Conservation (phyloP, 2,797 vertebrate genomes). For the Astyanax mexicanus region DNA sequence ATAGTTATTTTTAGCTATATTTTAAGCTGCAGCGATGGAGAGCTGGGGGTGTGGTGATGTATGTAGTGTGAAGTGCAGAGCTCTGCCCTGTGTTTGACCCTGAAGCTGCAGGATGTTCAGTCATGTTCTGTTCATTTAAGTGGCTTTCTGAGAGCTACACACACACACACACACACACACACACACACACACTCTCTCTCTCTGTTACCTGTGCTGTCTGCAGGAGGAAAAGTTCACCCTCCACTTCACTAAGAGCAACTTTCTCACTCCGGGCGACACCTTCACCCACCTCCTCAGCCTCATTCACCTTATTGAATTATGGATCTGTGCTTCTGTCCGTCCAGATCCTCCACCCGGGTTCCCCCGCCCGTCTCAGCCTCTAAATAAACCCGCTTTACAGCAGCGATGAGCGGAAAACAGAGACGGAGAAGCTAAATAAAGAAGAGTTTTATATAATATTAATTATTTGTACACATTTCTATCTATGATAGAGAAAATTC, state of each 20-base stretch:
- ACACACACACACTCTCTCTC: slow-evolving; percentile 22
- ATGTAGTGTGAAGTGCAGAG: background rate
- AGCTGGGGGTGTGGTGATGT: too few relatives aligned
- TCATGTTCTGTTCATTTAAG: slow-evolving; percentile 46
- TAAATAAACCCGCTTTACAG: slow-evolving; percentile 44
- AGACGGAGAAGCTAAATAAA: too few relatives aligned
- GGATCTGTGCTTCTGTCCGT: slow-evolving; percentile 49
- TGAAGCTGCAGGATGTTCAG: slow-evolving; percentile 37
- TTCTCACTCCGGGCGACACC: slow-evolving; percentile 29
- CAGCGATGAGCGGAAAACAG: too few relatives aligned
- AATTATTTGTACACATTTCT: too few relatives aligned
- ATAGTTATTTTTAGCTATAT: too few relatives aligned
- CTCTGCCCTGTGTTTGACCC: slow-evolving; percentile 47
- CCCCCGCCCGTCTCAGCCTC: slow-evolving; percentile 21
- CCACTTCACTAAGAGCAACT: slow-evolving; percentile 32
- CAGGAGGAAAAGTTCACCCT: slow-evolving; percentile 50
- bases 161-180: background rate
- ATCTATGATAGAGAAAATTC: too few relatives aligned
- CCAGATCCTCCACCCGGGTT: slow-evolving; percentile 9
- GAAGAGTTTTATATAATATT: too few relatives aligned
- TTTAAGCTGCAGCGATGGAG: too few relatives aligned
- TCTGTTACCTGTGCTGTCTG: slow-evolving; percentile 43
- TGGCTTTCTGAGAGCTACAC: slow-evolving; percentile 24
- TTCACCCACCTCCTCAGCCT: too few relatives aligned
- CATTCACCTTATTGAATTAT: slow-evolving; percentile 56